Evolutionary conservation across 2,797 vertebrate genomes (phyloP).

Genomic region (Cossypha caffra): DNA sequence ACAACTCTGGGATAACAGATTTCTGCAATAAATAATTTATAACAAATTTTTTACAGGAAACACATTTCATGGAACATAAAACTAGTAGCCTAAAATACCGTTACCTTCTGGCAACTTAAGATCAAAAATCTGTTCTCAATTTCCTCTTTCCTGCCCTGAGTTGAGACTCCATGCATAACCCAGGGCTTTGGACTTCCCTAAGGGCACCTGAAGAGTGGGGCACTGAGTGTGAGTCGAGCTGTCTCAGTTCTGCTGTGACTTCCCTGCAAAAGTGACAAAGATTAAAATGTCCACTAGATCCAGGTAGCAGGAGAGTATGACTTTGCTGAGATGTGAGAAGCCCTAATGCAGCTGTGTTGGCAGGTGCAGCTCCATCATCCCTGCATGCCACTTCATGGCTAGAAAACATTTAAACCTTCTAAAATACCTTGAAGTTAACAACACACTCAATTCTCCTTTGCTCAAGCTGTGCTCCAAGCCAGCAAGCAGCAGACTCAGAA

Average conservation of each 20-base stretch:
- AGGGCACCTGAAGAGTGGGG: not conserved
- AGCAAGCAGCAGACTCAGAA: not conserved
- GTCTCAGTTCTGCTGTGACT: not conserved
- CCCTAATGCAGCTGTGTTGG: not conserved
- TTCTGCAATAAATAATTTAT: not conserved
- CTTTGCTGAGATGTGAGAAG: not conserved
- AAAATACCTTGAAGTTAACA: not conserved
- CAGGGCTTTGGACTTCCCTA: not conserved
- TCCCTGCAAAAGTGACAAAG: not conserved
- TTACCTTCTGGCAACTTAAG: not conserved
- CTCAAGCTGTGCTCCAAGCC: not conserved
- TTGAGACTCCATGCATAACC: not conserved
- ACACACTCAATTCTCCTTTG: not conserved
- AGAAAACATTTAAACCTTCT: not conserved
- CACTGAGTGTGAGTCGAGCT: not conserved
- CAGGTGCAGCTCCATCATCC: not conserved
- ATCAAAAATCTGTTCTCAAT: not conserved
- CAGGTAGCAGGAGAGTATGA: not conserved
- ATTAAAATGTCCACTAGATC: not conserved
- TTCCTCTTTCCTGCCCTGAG: not conserved
- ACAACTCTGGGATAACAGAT: not conserved
- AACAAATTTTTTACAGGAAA: not conserved
- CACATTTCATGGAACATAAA: not conserved
- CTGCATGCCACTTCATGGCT: accelerated
- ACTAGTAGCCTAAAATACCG: not conserved